Conservation (phyloP, 2,797 vertebrate species). For the Crenuchus spilurus region DNA sequence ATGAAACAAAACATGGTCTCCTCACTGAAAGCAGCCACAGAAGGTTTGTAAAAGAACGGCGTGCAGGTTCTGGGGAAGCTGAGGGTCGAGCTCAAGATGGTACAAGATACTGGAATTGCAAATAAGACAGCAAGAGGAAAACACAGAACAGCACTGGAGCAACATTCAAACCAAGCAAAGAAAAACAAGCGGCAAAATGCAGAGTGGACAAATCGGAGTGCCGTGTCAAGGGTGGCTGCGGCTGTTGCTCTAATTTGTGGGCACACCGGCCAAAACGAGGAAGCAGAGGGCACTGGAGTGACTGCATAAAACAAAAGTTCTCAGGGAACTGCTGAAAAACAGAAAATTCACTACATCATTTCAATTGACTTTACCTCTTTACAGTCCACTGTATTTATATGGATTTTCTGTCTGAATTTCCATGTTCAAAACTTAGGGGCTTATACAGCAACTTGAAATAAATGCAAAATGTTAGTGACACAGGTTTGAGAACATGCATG, state of each 20-base stretch:
- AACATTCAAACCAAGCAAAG: slow-evolving; percentile 40
- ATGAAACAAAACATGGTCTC: neutral
- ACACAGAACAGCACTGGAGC: slow-evolving; percentile 61
- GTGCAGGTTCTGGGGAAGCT: neutral
- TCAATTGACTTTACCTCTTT: too few relatives aligned
- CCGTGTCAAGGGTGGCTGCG: neutral
- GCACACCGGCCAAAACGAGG: neutral
- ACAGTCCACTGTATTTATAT: too few relatives aligned
- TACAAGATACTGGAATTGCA: slow-evolving; percentile 55
- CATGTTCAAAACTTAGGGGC: too few relatives aligned
- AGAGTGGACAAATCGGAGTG: neutral
- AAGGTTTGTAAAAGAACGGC: neutral
- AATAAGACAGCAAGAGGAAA: slow-evolving; percentile 13
- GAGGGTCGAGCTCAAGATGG: slow-evolving; percentile 52
- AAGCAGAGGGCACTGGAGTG: neutral
- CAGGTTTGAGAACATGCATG: too few relatives aligned
- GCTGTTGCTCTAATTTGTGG: slow-evolving; percentile 17
- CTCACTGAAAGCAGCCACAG: neutral
- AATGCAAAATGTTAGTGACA: too few relatives aligned
- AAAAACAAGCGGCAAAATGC: neutral
- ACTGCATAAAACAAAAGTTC: neutral
- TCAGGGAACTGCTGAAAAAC: too few relatives aligned
- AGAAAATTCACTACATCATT: too few relatives aligned
- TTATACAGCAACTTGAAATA: too few relatives aligned
- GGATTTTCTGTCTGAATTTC: too few relatives aligned